A percentile compares a stretch with the other conserved stretches of the same genome.
phyloP scores from a whole-genome alignment of 2,888 invertebrate species.

The Ennomos erosarius region DNA sequence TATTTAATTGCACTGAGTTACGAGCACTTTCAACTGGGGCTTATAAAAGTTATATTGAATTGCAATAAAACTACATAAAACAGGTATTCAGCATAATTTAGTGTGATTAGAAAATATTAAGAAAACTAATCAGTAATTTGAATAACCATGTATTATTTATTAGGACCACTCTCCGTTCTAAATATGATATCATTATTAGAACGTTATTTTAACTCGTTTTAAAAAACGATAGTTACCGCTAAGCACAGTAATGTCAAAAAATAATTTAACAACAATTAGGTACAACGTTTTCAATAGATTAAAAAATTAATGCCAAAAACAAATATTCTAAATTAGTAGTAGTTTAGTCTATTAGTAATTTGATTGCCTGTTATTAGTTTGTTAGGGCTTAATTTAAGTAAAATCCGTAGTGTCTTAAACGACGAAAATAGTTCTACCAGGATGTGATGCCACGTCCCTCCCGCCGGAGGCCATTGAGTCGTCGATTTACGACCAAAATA shows the following conservation, averaged over 20 bases:
- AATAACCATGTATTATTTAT: neutral
- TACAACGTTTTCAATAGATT: no score
- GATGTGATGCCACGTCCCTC: conserved; percentile 30
- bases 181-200: no score
- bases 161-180: no score
- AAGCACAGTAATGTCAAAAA: no score
- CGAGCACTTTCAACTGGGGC: conserved; percentile 10
- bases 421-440: conserved; percentile 23
- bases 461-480: conserved; percentile 32
- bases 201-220: no score
- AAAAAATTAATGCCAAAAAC: no score
- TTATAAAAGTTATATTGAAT: conserved; percentile 25
- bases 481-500: conserved; percentile 45
- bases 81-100: conserved; percentile 7
- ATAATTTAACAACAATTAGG: no score
- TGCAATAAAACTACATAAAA: conserved; percentile 14
- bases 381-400: conserved; percentile 1
- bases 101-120: conserved; percentile 2
- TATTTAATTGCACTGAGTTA: conserved; percentile 7
- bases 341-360: no score
- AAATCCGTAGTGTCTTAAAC: conserved; percentile 10
- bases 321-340: no score
- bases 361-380: neutral
- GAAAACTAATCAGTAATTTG: conserved; percentile 3
- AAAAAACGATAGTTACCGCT: no score